phyloP scores from a whole-genome alignment of 2,888 invertebrate species.

The Syritta pipiens region DNA sequence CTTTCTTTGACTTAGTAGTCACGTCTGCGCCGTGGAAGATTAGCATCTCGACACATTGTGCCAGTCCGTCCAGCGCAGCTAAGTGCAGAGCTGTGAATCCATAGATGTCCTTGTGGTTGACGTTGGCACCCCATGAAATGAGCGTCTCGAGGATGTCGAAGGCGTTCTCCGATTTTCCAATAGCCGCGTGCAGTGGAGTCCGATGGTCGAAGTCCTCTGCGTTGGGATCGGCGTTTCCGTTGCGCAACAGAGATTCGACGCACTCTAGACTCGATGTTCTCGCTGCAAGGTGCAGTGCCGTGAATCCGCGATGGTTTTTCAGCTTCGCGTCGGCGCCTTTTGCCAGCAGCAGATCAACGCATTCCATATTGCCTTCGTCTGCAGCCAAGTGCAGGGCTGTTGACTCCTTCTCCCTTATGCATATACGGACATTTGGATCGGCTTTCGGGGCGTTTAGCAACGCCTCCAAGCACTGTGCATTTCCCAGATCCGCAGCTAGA shows the following conservation, averaged over 20 bases:
- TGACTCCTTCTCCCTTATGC: constrained; percentile 86
- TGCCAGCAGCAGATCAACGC: constrained; percentile 86
- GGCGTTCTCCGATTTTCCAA: constrained; percentile 90
- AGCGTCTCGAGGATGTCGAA: constrained; percentile 89
- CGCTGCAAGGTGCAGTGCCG: constrained; percentile 91
- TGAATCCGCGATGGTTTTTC: constrained; percentile 89
- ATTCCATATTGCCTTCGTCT: constrained; percentile 91
- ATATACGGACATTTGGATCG: constrained; percentile 85
- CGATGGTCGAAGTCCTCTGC: constrained; percentile 89
- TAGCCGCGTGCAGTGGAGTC: constrained; percentile 90
- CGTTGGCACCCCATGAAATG: constrained; percentile 89
- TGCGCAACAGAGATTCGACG: constrained; percentile 87
- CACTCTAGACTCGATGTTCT: constrained; percentile 89
- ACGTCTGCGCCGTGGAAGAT: constrained; percentile 93
- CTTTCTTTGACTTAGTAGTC: constrained; percentile 92
- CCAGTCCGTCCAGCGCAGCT: constrained; percentile 91
- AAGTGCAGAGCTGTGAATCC: constrained; percentile 92
- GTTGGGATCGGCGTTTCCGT: constrained; percentile 88
- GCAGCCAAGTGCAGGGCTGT: constrained; percentile 92
- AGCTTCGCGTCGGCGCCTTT: constrained; percentile 88
- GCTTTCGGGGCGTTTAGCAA: constrained; percentile 87
- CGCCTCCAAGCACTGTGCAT: constrained; percentile 86
- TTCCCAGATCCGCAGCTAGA: constrained; percentile 89
- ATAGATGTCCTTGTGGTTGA: constrained; percentile 91
- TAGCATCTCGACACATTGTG: constrained; percentile 90